A percentile compares a stretch with the other conserved stretches of the same genome.
Conservation (phyloP, 1,140 invertebrate species). For the Drosophila jambulina region DNA sequence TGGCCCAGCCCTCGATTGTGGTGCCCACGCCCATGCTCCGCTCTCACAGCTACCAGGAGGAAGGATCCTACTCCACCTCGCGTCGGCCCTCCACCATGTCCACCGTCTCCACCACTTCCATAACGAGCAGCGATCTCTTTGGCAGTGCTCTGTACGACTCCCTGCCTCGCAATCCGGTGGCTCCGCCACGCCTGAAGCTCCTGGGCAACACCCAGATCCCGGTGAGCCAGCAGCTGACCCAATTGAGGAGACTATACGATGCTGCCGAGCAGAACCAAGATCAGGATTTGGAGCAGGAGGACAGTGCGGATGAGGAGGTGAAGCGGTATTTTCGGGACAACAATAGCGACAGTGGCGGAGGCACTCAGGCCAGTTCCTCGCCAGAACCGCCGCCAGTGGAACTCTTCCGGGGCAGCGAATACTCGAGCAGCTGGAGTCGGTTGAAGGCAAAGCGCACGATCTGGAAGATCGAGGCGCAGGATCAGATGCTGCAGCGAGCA, state of each 20-base stretch:
- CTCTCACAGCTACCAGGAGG: constrained; percentile 78
- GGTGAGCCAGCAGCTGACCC: constrained; percentile 79
- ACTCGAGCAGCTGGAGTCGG: constrained; percentile 84
- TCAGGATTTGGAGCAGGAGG: constrained; percentile 52
- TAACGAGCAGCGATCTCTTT: constrained; percentile 73
- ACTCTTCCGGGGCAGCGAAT: constrained; percentile 59
- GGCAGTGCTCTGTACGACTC: constrained; percentile 64
- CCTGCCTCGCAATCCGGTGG: constrained; percentile 60
- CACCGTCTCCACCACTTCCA: constrained; percentile 71
- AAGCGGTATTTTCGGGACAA: constrained; percentile 75
- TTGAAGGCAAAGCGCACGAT: constrained; percentile 82
- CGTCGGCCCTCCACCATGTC: constrained; percentile 66
- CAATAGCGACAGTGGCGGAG: constrained; percentile 76
- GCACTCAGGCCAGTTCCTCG: constrained; percentile 74
- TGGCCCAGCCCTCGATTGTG: constrained; percentile 66
- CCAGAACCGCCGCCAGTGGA: constrained; percentile 59
- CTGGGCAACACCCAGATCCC: constrained; percentile 72
- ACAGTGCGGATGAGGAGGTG: constrained; percentile 83
- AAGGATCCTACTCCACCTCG: constrained; percentile 27
- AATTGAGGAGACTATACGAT: constrained; percentile 76
- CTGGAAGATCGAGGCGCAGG: constrained; percentile 78
- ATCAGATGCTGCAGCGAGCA: constrained; percentile 65
- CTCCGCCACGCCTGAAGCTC: constrained; percentile 72
- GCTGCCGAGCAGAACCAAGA: constrained; percentile 59
- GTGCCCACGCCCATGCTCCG: constrained; percentile 77